Percentiles rank a stretch among this genome's conserved stretches.
Evolutionary conservation across 2,888 invertebrate genomes (phyloP).

Genomic region (Lycophotia porphyrea): DNA sequence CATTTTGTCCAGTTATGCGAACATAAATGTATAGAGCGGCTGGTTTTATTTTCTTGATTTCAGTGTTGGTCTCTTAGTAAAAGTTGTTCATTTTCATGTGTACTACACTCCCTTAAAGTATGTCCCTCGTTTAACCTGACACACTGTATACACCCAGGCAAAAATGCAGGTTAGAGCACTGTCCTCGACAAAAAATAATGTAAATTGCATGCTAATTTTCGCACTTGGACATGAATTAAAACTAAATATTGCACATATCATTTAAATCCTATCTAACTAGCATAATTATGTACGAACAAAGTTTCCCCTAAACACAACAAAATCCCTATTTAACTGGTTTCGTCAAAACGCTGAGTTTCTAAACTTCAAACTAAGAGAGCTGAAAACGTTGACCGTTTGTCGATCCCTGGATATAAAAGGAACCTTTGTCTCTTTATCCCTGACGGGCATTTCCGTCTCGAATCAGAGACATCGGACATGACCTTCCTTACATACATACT

Average conservation of each 20-base stretch:
- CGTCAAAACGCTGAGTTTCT: neutral
- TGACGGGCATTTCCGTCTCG: neutral
- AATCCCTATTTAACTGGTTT: neutral
- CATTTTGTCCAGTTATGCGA: too few species aligned
- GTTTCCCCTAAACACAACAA: too few species aligned
- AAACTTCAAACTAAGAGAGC: neutral
- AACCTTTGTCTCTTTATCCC: constrained; percentile 10
- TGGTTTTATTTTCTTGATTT: too few species aligned
- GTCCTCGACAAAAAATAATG: neutral
- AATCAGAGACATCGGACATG: neutral
- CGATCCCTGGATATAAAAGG: neutral
- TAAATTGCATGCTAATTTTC: neutral
- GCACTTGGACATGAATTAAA: neutral
- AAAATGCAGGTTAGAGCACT: neutral
- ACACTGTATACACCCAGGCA: neutral
- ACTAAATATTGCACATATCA: neutral
- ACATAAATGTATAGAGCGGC: too few species aligned
- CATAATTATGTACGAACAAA: neutral
- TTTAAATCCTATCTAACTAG: neutral
- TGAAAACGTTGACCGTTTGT: neutral
- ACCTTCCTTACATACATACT: neutral
- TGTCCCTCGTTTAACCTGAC: too few species aligned
- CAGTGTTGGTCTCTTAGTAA: too few species aligned
- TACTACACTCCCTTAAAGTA: too few species aligned
- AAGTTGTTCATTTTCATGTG: too few species aligned